These are phyloP conservation scores for Nothoprocta perdicaria DNA, from an alignment of 2,113 vertebrate genomes.

Conservation along the genomic window DNA sequence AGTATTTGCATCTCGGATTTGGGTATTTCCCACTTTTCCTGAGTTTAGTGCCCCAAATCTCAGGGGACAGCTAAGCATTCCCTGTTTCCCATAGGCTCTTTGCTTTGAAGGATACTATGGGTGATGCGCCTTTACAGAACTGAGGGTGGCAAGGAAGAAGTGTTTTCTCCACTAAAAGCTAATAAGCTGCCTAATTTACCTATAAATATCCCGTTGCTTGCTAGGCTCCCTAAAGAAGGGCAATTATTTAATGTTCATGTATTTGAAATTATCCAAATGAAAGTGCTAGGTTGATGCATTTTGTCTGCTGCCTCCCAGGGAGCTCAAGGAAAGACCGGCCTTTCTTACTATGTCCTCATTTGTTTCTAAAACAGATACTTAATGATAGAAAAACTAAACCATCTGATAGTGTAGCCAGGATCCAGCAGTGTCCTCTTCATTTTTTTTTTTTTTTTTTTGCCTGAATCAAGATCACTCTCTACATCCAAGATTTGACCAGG, in stretches of 20 bases:
- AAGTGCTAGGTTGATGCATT: neutral
- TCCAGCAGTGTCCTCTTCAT: neutral
- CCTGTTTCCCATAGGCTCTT: neutral
- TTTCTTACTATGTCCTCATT: neutral
- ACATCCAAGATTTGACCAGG: neutral
- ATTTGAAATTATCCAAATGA: neutral
- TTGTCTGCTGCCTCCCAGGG: neutral
- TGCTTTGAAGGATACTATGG: neutral
- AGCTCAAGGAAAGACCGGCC: neutral
- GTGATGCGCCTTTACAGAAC: neutral
- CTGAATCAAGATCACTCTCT: neutral
- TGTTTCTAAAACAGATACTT: neutral
- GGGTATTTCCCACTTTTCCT: neutral
- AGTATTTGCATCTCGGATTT: neutral
- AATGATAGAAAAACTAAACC: neutral
- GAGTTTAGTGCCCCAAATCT: neutral
- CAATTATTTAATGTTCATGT: slow-evolving; percentile 18
- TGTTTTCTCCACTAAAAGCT: neutral
- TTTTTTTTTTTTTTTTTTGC: neutral
- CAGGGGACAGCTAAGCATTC: neutral
- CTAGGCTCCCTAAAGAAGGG: neutral
- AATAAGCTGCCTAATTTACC: neutral
- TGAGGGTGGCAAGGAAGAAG: neutral
- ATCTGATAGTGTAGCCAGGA: neutral
- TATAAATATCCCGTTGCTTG: neutral